Evolutionary conservation across 2,888 invertebrate species (phyloP).

Genomic region (Drosophila paramelanica): DNA sequence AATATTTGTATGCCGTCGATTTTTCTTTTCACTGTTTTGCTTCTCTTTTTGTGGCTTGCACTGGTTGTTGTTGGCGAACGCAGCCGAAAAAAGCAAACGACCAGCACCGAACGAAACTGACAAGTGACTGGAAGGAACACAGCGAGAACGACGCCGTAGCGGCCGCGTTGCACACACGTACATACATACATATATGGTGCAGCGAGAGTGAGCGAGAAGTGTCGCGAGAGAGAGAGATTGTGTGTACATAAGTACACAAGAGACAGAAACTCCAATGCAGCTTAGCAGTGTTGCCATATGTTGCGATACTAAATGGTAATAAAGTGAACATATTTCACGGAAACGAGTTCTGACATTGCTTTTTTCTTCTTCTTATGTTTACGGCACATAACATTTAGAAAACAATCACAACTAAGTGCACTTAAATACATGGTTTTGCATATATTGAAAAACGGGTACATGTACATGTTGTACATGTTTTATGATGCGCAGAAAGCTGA

Average conservation of each 20-base stretch:
- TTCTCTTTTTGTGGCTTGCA: conserved; percentile 26
- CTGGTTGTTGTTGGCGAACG: conserved; percentile 29
- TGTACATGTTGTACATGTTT: conserved; percentile 14
- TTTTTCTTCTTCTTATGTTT: not conserved
- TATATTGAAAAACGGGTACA: conserved; percentile 2
- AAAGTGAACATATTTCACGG: conserved; percentile 20
- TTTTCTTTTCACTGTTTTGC: conserved; percentile 23
- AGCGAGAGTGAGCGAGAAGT: conserved; percentile 23
- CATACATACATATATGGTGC: conserved; percentile 33
- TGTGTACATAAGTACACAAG: conserved; percentile 30
- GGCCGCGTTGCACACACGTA: conserved; percentile 42
- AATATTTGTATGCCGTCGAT: conserved; percentile 22
- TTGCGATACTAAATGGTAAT: conserved; percentile 24
- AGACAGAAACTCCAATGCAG: conserved; percentile 52
- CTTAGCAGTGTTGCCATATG: conserved; percentile 48
- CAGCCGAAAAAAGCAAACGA: conserved; percentile 33
- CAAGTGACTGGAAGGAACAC: conserved; percentile 60
- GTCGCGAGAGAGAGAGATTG: conserved; percentile 10
- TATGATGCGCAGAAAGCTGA: conserved; percentile 43
- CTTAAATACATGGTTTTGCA: not conserved
- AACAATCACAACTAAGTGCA: not conserved
- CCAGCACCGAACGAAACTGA: conserved; percentile 46
- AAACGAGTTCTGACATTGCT: conserved; percentile 5
- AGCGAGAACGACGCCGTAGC: conserved; percentile 49
- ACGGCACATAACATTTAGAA: not conserved